phyloP scores from a whole-genome alignment of 1,140 invertebrate genomes.

The Panagrolaimus sp. region DNA sequence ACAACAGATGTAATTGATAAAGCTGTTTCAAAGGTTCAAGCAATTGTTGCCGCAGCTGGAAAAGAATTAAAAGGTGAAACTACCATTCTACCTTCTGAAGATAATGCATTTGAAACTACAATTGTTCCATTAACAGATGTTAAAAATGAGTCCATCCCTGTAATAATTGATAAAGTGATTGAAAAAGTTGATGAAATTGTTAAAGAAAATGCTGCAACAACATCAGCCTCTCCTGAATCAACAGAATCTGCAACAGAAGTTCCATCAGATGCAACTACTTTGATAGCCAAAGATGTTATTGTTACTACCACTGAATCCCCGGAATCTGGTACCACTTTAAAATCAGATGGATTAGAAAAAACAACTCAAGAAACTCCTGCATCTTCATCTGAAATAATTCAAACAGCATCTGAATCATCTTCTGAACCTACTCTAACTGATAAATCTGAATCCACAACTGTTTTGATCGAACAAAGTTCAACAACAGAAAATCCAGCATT shows the following conservation, averaged over 20 bases:
- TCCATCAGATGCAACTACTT: not conserved
- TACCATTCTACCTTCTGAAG: not conserved
- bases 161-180: constrained; percentile 11
- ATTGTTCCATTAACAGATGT: not conserved
- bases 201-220: constrained; percentile 11
- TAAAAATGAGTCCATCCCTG: constrained; percentile 5
- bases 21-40: not conserved
- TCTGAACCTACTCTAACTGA: not conserved
- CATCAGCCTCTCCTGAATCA: not conserved
- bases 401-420: too few relatives aligned
- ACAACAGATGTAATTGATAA: constrained; percentile 1
- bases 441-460: not conserved
- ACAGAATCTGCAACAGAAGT: not conserved
- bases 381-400: too few relatives aligned
- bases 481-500: too few relatives aligned
- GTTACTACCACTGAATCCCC: not conserved
- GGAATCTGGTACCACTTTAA: constrained; percentile 45
- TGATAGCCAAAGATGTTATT: not conserved
- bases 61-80: not conserved
- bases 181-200: not conserved
- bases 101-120: not conserved
- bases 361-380: too few relatives aligned
- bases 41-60: not conserved
- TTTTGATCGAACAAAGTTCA: not conserved
- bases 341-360: constrained; percentile 45